Evolutionary conservation across 1,140 invertebrate genomes (phyloP).

Genomic region (Drosophila ironensis): DNA sequence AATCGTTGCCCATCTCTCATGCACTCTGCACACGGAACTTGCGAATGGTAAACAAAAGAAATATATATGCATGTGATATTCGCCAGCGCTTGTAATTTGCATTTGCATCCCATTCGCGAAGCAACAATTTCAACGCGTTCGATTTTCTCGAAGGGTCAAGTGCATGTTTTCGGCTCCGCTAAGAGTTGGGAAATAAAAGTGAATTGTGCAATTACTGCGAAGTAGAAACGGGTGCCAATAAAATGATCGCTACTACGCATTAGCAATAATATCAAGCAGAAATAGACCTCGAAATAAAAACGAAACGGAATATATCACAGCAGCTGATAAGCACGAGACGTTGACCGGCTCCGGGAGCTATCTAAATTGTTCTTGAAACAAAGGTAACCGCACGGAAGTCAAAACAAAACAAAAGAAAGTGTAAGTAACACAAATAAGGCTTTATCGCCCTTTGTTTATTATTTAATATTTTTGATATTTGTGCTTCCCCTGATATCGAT

Average conservation of each 20-base stretch:
- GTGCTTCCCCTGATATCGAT: no score
- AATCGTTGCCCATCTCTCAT: neutral
- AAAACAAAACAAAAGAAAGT: neutral
- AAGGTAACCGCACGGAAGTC: neutral
- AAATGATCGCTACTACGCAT: slow-evolving; percentile 36
- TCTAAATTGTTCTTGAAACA: slow-evolving; percentile 19
- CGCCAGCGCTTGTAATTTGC: slow-evolving; percentile 29
- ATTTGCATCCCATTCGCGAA: slow-evolving; percentile 11
- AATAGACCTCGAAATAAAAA: neutral
- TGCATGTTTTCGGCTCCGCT: neutral
- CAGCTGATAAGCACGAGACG: slow-evolving; percentile 25
- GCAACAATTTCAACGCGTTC: neutral
- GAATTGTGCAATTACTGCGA: slow-evolving; percentile 15
- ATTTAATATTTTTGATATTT: no score
- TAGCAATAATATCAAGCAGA: slow-evolving; percentile 6
- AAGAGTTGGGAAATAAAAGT: slow-evolving; percentile 4
- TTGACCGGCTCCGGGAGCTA: slow-evolving; percentile 12
- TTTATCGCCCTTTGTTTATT: no score
- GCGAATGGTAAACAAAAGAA: slow-evolving; percentile 22
- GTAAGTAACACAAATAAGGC: neutral
- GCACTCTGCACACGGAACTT: slow-evolving; percentile 35
- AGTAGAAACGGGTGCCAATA: slow-evolving; percentile 26
- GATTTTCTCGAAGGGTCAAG: slow-evolving; percentile 10
- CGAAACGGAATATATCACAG: slow-evolving; percentile 8
- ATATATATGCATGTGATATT: slow-evolving; percentile 37